phyloP scores from a whole-genome alignment of 35 echinoderm and acorn worm species.

The Chiridota heheva region DNA sequence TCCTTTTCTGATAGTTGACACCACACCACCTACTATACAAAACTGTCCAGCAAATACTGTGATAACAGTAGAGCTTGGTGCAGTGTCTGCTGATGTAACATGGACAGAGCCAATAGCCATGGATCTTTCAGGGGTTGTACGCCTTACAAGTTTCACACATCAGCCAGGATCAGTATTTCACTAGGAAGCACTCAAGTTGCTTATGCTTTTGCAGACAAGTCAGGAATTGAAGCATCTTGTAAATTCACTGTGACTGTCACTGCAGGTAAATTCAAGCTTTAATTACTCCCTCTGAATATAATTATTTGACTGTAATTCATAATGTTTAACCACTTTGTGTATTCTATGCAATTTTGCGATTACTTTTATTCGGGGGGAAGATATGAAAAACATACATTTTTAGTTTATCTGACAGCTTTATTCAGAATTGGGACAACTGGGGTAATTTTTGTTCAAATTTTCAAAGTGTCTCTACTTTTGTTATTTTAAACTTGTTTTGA shows the following conservation, averaged over 20 bases:
- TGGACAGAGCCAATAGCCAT: background rate
- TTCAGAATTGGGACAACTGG: background rate
- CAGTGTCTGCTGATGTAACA: background rate
- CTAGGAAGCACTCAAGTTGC: background rate
- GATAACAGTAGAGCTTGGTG: background rate
- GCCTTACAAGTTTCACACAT: too few species aligned
- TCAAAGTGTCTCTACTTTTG: background rate
- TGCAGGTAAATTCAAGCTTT: too few species aligned
- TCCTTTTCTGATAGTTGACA: too few species aligned
- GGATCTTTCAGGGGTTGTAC: background rate
- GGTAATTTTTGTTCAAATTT: background rate
- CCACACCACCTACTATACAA: background rate
- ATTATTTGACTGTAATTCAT: background rate
- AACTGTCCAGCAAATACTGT: constrained; percentile 1
- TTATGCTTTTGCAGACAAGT: background rate
- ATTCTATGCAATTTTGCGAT: background rate
- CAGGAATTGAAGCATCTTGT: background rate
- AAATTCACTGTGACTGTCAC: too few species aligned
- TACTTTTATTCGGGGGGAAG: background rate
- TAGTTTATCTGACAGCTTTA: background rate
- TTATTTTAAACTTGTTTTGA: too few species aligned
- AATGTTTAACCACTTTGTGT: background rate
- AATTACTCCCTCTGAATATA: background rate
- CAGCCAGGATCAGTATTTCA: background rate
- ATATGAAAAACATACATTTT: background rate